Evolutionary conservation across 2,888 invertebrate species (phyloP).

Genomic region (Amblyjoppa proteus): DNA sequence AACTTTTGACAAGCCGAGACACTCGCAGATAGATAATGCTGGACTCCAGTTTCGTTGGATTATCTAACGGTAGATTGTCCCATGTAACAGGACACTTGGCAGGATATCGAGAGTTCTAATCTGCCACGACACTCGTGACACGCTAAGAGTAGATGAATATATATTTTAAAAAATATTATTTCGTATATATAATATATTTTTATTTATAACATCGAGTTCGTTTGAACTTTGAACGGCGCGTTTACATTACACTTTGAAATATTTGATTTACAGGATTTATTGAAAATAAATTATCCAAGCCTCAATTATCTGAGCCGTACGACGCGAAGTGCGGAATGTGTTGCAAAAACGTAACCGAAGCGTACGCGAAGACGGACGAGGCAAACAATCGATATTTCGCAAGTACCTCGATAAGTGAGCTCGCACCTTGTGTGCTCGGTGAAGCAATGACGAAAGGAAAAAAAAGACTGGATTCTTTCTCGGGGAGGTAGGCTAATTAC

Average conservation of each 20-base stretch:
- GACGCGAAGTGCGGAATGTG: background rate
- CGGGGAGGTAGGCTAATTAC: slow-evolving; percentile 46
- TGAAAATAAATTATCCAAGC: too few relatives aligned
- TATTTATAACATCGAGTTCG: too few relatives aligned
- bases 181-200: background rate
- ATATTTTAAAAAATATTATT: background rate
- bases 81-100: slow-evolving; percentile 7
- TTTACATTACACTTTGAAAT: too few relatives aligned
- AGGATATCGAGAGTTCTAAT: background rate
- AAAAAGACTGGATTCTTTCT: slow-evolving; percentile 5
- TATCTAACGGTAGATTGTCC: background rate
- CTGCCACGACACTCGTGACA: background rate
- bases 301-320: too few relatives aligned
- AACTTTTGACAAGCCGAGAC: background rate
- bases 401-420: slow-evolving; percentile 40
- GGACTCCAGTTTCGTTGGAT: background rate
- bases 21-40: background rate
- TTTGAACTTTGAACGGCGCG: too few relatives aligned
- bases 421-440: slow-evolving; percentile 36
- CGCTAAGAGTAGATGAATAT: background rate
- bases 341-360: slow-evolving; percentile 1
- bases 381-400: slow-evolving; percentile 55
- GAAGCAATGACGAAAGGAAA: slow-evolving; percentile 39
- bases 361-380: background rate
- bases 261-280: too few relatives aligned